These are phyloP conservation scores for Nannoperca australis DNA, from an alignment of 2,797 vertebrate genomes.

Conservation along the genomic window DNA sequence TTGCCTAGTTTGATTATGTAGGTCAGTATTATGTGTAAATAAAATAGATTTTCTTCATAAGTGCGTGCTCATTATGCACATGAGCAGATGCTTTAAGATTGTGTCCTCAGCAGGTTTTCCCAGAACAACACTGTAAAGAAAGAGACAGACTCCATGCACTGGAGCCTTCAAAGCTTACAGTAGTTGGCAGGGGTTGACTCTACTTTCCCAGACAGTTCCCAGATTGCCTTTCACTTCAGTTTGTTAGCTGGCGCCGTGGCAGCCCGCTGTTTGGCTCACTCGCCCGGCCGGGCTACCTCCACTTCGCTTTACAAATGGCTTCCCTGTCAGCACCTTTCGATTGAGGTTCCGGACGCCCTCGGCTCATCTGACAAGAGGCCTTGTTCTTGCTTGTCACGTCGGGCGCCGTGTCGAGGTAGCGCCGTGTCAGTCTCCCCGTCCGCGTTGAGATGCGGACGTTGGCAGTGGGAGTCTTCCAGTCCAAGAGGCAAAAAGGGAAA, in stretches of 20 bases:
- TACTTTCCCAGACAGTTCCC: slow-evolving; percentile 57
- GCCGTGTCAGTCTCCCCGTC: slow-evolving; percentile 35
- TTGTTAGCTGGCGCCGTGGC: slow-evolving; percentile 51
- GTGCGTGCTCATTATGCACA: slow-evolving; percentile 2
- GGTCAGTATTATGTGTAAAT: slow-evolving; percentile 7
- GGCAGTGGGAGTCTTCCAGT: slow-evolving; percentile 33
- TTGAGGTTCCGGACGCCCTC: slow-evolving; percentile 54
- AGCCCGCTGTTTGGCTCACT: slow-evolving; percentile 42
- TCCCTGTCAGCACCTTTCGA: slow-evolving; percentile 63
- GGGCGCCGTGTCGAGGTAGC: slow-evolving; percentile 20
- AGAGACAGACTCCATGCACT: slow-evolving; percentile 34
- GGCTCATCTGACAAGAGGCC: slow-evolving; percentile 60
- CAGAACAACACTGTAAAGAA: slow-evolving; percentile 6
- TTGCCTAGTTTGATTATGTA: slow-evolving; percentile 30
- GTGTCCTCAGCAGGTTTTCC: slow-evolving; percentile 30
- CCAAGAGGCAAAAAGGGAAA: slow-evolving; percentile 28
- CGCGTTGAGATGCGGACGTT: slow-evolving; percentile 13
- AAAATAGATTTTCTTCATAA: slow-evolving; percentile 28
- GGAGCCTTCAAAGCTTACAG: slow-evolving; percentile 56
- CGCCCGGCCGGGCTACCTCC: slow-evolving; percentile 39
- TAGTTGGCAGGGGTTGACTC: slow-evolving; percentile 66
- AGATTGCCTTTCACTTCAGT: slow-evolving; percentile 59
- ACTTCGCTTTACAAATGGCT: slow-evolving; percentile 52
- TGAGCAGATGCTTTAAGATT: slow-evolving; percentile 14
- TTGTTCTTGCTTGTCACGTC: slow-evolving; percentile 60